Evolutionary conservation across 2,797 vertebrate species (phyloP), one percentile per base, ranked within the genome.

Genomic region (Spinus pinus): DNA sequence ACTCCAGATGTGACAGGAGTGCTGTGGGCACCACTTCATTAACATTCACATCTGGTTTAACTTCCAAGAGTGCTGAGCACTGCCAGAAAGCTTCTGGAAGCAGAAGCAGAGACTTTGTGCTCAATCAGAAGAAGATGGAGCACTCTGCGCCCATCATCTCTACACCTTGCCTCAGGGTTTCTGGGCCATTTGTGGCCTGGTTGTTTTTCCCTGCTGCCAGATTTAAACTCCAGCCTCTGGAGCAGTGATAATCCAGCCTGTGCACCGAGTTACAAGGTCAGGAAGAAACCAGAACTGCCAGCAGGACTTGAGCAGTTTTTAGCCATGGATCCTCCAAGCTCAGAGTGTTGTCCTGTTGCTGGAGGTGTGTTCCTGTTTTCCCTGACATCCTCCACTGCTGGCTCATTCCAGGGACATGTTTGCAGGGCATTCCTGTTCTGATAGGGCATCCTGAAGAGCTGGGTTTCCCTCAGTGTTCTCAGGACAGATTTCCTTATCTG

Each of bases 331-430:
- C 12, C 35, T n/a, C 10, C 27, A 33, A 1, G 6, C 1, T 16
- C 37, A 7, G 18, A 1, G 14, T 15, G 9, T 28, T 53, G 24
- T 33, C 28, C 28, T 14, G 31, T 37, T n/a, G 50, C 50, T 16
- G 41, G 60, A 64, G 30, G 9, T 17, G 10, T 39, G 22, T 39
- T 70, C 37, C 41, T 56, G 25, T 46, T 80, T 1, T 1, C 30
- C 41, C 13, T 7, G 7, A 25, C 27, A 47, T 73, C 28, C 14
- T 37, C 22, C 33, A 37, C 33, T 58, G 28, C 72, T 74, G 28
- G 21, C 22, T 54, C 2, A 0, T 75, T 27, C 46, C 57, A 61
- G 57, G 23, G 18, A 50, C 46, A 27, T 0, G 0, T 37, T 31
- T 42, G 8, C n/a, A 54, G 21, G 16, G 7, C 12, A 85, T 27